Evolutionary conservation across 1,140 invertebrate species (phyloP).

Genomic region (Lasioglossum albipes): DNA sequence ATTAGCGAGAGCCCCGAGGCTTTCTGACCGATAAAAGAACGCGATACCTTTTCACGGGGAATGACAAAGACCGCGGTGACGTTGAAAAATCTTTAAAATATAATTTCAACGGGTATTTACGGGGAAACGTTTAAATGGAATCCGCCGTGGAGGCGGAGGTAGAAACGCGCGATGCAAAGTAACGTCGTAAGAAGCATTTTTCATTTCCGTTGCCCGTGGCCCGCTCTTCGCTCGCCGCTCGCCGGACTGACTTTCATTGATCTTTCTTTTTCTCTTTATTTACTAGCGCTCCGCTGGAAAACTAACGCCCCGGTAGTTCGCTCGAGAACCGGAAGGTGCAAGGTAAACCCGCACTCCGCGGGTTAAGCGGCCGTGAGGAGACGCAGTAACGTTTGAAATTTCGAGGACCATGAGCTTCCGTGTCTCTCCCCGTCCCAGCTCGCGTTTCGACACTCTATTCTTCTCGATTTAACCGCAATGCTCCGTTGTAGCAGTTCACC

Average conservation of each 20-base stretch:
- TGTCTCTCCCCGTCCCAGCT: not conserved
- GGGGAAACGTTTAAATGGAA: conserved; percentile 22
- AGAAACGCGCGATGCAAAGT: not conserved
- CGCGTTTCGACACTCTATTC: conserved; percentile 48
- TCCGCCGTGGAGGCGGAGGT: not conserved
- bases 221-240: not conserved
- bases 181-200: conserved; percentile 38
- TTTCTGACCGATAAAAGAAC: not conserved
- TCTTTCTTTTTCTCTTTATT: conserved; percentile 26
- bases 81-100: conserved; percentile 17
- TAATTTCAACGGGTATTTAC: conserved; percentile 27
- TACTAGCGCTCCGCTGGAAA: conserved; percentile 31
- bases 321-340: conserved; percentile 55
- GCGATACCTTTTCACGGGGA: not conserved
- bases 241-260: conserved; percentile 6
- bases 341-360: conserved; percentile 52
- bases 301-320: conserved; percentile 48
- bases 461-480: conserved; percentile 51
- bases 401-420: conserved; percentile 47
- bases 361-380: conserved; percentile 57
- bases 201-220: conserved; percentile 16
- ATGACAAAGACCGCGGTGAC: not conserved
- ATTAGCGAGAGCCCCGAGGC: not conserved
- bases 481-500: not conserved
- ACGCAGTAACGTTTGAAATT: conserved; percentile 61